Evolutionary conservation across 2,113 vertebrate species (phyloP).

Genomic region (Tetrao urogallus): DNA sequence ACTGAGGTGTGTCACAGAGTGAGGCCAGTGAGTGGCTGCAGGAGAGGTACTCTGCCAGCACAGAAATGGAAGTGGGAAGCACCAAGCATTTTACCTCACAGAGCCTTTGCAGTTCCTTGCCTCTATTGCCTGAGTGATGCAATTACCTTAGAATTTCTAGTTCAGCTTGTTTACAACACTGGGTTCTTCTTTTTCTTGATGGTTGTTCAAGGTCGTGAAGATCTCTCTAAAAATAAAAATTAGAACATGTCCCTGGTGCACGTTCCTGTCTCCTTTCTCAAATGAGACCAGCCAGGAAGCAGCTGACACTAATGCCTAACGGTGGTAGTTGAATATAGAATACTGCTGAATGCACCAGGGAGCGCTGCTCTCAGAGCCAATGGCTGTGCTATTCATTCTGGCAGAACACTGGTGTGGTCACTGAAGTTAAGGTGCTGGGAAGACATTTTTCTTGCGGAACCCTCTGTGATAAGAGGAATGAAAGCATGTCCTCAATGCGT

Average conservation of each 20-base stretch:
- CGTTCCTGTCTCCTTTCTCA: conserved; percentile 47
- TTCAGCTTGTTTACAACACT: conserved; percentile 33
- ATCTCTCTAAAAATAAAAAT: conserved; percentile 65
- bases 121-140: background rate
- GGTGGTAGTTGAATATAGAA: background rate
- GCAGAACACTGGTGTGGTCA: background rate
- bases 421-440: background rate
- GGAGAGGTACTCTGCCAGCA: background rate
- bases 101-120: background rate
- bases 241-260: conserved; percentile 19
- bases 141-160: conserved; percentile 26
- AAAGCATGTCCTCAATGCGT: background rate
- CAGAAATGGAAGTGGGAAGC: background rate
- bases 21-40: background rate
- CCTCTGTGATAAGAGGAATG: background rate
- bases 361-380: background rate
- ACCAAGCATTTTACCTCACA: background rate
- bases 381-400: background rate
- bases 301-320: background rate
- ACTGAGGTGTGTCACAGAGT: background rate
- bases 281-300: conserved; percentile 43
- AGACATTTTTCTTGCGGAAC: background rate
- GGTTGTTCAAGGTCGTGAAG: conserved; percentile 44
- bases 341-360: background rate
- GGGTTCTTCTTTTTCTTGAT: conserved; percentile 8